phyloP scores from a whole-genome alignment of 2,797 vertebrate genomes.

The Lycodopsis pacificus region DNA sequence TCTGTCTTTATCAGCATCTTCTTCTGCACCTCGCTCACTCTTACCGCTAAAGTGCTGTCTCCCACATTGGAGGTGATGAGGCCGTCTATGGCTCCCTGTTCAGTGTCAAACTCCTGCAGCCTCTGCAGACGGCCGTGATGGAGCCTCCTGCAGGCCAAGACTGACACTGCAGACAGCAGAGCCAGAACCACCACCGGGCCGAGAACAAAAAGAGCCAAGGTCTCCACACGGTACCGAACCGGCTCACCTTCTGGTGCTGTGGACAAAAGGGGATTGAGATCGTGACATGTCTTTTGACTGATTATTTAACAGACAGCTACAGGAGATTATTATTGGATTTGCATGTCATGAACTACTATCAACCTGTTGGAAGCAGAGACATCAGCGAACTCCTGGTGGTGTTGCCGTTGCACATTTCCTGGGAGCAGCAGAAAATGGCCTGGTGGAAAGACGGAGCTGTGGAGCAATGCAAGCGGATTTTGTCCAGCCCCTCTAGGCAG shows the following conservation, averaged over 20 bases:
- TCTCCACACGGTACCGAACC: conserved; percentile 76
- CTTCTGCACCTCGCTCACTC: background rate
- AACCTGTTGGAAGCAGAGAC: conserved; percentile 77
- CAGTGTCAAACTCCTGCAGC: conserved; percentile 82
- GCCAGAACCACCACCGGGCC: conserved; percentile 78
- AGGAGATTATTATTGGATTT: background rate
- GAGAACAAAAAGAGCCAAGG: conserved; percentile 80
- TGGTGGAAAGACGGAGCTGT: conserved; percentile 73
- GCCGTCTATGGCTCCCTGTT: conserved; percentile 84
- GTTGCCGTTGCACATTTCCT: conserved; percentile 85
- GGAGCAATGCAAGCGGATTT: conserved; percentile 80
- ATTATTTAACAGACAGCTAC: background rate
- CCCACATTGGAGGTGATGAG: conserved; percentile 86
- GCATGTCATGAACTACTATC: background rate
- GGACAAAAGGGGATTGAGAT: background rate
- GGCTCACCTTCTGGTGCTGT: conserved; percentile 78
- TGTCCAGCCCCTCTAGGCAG: conserved; percentile 77
- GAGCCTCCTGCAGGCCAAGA: conserved; percentile 82
- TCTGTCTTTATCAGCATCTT: too few relatives aligned
- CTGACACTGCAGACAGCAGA: conserved; percentile 76
- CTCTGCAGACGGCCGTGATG: conserved; percentile 80
- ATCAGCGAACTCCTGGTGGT: conserved; percentile 71
- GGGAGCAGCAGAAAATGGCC: conserved; percentile 82
- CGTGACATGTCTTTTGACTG: background rate
- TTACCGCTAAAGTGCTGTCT: conserved; percentile 86